A percentile compares a stretch with the other conserved stretches of the same genome.
Conservation (phyloP, 2,888 invertebrate species). For the Thecophora atra region DNA sequence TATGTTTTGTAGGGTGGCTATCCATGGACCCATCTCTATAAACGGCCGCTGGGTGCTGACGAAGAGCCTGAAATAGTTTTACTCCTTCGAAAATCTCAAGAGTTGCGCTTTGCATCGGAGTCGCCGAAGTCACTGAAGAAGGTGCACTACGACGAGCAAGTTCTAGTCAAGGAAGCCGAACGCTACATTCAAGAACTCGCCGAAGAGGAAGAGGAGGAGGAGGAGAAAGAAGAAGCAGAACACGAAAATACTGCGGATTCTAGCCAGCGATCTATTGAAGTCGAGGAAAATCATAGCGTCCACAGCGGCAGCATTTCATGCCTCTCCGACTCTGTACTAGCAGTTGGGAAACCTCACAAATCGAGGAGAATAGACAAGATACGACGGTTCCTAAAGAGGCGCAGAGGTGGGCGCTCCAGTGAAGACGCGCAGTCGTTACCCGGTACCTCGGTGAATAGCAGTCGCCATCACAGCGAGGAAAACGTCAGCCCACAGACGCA, state of each 20-base stretch:
- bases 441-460: constrained; percentile 56
- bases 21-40: constrained; percentile 83
- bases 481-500: constrained; percentile 28
- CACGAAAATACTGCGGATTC: constrained; percentile 43
- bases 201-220: constrained; percentile 62
- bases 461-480: constrained; percentile 56
- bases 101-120: constrained; percentile 61
- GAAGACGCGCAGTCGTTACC: constrained; percentile 63
- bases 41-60: constrained; percentile 69
- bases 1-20: constrained; percentile 71
- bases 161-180: constrained; percentile 64
- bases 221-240: constrained; percentile 53
- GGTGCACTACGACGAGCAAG: constrained; percentile 66
- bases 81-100: constrained; percentile 62
- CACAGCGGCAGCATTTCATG: constrained; percentile 64
- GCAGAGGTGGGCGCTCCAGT: constrained; percentile 56
- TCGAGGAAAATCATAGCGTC: constrained; percentile 51
- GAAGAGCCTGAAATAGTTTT: constrained; percentile 65
- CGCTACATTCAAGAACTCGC: constrained; percentile 64
- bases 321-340: constrained; percentile 62
- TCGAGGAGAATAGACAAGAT: constrained; percentile 56
- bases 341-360: constrained; percentile 58
- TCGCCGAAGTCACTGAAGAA: constrained; percentile 65
- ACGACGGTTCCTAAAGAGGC: constrained; percentile 70
- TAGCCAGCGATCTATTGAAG: constrained; percentile 44